Percentiles rank a stretch among this genome's conserved stretches.
Evolutionary conservation across 2,888 invertebrate genomes (phyloP).

Genomic region (Scaptomyza caliginosa): DNA sequence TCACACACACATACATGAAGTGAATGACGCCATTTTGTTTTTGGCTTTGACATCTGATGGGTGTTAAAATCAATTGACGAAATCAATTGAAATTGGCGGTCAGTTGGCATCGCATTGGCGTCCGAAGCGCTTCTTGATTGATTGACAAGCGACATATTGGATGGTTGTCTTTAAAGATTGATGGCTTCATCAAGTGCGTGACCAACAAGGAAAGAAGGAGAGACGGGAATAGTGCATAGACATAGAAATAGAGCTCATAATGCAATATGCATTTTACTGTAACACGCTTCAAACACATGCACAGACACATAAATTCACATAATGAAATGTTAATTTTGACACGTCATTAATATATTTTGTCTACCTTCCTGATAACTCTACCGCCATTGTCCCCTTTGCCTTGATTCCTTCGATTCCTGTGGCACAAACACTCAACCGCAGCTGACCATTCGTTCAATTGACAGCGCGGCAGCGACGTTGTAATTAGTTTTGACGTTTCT

Average conservation of each 20-base stretch:
- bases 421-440: conserved; percentile 21
- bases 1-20: conserved; percentile 36
- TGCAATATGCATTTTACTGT: conserved; percentile 32
- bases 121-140: conserved; percentile 69
- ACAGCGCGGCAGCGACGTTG: conserved; percentile 69
- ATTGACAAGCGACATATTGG: conserved; percentile 81
- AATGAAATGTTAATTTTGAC: conserved; percentile 84
- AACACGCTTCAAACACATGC: conserved; percentile 11
- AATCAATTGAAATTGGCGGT: conserved; percentile 83
- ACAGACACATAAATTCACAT: conserved; percentile 54
- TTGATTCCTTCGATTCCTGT: background rate
- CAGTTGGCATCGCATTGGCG: conserved; percentile 49
- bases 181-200: conserved; percentile 41
- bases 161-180: conserved; percentile 56
- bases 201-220: background rate
- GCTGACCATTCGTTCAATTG: conserved; percentile 56
- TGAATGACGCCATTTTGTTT: conserved; percentile 71
- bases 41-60: conserved; percentile 72
- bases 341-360: conserved; percentile 83
- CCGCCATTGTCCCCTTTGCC: background rate
- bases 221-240: background rate
- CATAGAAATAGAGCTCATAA: background rate
- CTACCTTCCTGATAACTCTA: conserved; percentile 41
- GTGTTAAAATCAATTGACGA: conserved; percentile 83
- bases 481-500: conserved; percentile 83